Evolutionary conservation across 2,888 invertebrate genomes (phyloP).

Genomic region (Temnothorax rugatulus): DNA sequence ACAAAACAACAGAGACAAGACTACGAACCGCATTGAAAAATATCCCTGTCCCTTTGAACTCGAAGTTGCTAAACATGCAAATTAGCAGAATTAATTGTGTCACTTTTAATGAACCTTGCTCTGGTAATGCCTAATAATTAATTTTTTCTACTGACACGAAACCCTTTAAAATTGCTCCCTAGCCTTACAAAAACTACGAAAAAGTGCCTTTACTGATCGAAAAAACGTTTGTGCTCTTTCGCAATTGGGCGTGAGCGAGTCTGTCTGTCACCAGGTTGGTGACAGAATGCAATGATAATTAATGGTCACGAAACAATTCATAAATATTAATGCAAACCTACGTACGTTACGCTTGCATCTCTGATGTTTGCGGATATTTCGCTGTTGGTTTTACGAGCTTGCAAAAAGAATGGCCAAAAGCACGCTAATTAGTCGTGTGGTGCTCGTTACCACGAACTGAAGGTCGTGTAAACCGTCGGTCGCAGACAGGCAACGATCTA

Average conservation of each 20-base stretch:
- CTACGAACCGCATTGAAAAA: background rate
- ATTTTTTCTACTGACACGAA: background rate
- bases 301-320: conserved; percentile 50
- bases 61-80: background rate
- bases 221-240: background rate
- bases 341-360: conserved; percentile 26
- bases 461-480: conserved; percentile 56
- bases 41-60: background rate
- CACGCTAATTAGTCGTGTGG: conserved; percentile 68
- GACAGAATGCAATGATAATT: conserved; percentile 47
- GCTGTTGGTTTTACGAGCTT: conserved; percentile 63
- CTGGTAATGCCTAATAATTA: background rate
- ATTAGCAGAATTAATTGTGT: background rate
- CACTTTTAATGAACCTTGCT: background rate
- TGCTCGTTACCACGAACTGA: conserved; percentile 61
- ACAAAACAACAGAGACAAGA: background rate
- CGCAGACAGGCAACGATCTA: conserved; percentile 30
- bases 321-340: conserved; percentile 57
- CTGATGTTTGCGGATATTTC: conserved; percentile 55
- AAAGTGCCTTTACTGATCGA: background rate
- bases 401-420: conserved; percentile 60
- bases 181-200: background rate
- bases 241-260: background rate
- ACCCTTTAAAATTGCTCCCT: background rate
- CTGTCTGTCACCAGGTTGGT: background rate